Percentiles rank a stretch among this genome's conserved stretches.
Conservation (phyloP, 1,140 invertebrate species). For the Nilaparvata lugens region DNA sequence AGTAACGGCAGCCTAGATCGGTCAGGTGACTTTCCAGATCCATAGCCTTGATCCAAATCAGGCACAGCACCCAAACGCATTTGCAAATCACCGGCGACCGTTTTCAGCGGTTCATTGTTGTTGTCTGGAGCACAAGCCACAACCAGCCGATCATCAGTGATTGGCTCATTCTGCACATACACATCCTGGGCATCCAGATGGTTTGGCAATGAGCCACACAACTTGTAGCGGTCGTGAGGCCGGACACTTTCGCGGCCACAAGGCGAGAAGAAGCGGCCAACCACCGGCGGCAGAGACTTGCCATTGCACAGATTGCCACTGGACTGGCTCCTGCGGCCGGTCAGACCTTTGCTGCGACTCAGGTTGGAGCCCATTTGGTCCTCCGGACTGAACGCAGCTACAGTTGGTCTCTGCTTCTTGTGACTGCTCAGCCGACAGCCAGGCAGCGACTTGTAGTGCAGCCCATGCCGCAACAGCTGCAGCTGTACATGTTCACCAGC, state of each 20-base stretch:
- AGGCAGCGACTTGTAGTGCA: not conserved
- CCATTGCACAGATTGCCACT: conserved; percentile 47
- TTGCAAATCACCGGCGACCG: conserved; percentile 17
- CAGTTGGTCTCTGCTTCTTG: not conserved
- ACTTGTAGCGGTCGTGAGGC: conserved; percentile 37
- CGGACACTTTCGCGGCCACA: conserved; percentile 14
- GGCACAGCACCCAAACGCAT: conserved; percentile 13
- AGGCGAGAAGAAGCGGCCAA: conserved; percentile 18
- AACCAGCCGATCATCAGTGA: conserved; percentile 43
- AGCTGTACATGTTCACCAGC: not conserved
- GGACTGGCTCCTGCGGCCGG: conserved; percentile 57
- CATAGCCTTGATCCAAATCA: conserved; percentile 56
- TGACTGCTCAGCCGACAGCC: not conserved
- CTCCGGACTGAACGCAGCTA: not conserved
- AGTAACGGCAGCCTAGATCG: conserved; percentile 46
- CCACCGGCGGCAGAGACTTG: conserved; percentile 33
- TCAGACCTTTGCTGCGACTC: conserved; percentile 54
- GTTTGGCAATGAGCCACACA: conserved; percentile 58
- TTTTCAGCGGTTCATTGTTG: conserved; percentile 40
- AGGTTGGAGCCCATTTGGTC: conserved; percentile 58
- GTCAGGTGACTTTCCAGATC: conserved; percentile 64
- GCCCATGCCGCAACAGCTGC: not conserved
- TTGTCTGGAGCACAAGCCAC: conserved; percentile 50
- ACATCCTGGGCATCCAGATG: conserved; percentile 53
- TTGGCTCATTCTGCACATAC: conserved; percentile 37